phyloP scores from a whole-genome alignment of 1,140 invertebrate genomes.

The Micrasema minimum region DNA sequence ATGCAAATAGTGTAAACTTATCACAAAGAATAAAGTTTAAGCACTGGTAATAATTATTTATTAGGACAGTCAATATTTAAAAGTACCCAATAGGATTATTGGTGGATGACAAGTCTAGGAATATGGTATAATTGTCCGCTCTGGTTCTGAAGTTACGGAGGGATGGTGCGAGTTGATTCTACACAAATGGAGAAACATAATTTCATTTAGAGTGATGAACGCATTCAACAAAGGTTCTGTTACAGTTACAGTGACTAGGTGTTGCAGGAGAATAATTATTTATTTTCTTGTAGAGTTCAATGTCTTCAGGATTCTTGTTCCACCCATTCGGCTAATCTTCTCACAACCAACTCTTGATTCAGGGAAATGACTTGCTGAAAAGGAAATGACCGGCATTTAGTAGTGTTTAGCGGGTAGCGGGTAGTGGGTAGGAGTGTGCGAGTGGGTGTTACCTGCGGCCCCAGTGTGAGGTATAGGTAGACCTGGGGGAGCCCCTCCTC shows the following conservation, averaged over 20 bases:
- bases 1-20: too few species aligned
- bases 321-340: conserved; percentile 74
- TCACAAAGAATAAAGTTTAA: too few species aligned
- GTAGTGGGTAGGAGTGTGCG: neutral
- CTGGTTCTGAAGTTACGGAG: too few species aligned
- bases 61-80: too few species aligned
- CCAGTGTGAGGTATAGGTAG: conserved; percentile 78
- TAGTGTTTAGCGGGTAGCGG: neutral
- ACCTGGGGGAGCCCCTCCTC: conserved; percentile 81
- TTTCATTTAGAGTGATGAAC: conserved; percentile 25
- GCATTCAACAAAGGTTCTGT: conserved; percentile 45
- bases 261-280: conserved; percentile 41
- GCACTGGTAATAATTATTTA: too few species aligned
- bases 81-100: too few species aligned
- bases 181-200: too few species aligned
- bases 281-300: conserved; percentile 52
- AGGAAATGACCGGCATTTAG: conserved; percentile 45
- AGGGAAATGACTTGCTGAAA: conserved; percentile 75
- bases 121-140: too few species aligned
- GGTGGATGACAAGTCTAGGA: too few species aligned
- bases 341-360: conserved; percentile 74
- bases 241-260: conserved; percentile 48
- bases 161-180: too few species aligned
- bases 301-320: conserved; percentile 60
- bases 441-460: conserved; percentile 69